phyloP scores from a whole-genome alignment of 2,113 vertebrate species.

The Chroicocephalus ridibundus region DNA sequence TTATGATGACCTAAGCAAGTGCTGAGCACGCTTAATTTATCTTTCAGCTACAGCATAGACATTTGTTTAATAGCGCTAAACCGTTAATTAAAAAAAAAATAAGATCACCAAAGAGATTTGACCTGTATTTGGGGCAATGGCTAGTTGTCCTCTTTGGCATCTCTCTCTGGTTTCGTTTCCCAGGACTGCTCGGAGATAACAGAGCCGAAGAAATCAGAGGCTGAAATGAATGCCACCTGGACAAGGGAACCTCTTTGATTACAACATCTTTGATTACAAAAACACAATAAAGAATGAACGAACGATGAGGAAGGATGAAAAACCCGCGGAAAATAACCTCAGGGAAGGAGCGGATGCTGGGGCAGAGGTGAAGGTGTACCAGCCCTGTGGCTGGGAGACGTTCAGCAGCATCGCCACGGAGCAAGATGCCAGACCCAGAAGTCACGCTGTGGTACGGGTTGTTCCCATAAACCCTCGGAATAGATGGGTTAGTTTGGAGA shows the following conservation, averaged over 20 bases:
- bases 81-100: background rate
- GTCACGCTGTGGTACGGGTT: background rate
- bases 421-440: background rate
- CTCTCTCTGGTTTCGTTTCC: background rate
- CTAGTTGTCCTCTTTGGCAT: background rate
- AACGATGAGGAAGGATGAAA: background rate
- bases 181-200: background rate
- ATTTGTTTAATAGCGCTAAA: background rate
- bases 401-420: background rate
- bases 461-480: background rate
- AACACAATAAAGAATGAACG: background rate
- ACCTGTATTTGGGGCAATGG: background rate
- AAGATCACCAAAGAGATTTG: background rate
- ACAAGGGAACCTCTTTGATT: background rate
- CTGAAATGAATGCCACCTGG: no score
- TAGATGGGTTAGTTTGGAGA: background rate
- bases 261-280: background rate
- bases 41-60: background rate
- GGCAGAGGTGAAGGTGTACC: background rate
- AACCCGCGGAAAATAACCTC: background rate
- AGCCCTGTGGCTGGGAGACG: background rate
- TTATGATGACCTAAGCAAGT: background rate
- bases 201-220: background rate
- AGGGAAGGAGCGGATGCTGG: background rate
- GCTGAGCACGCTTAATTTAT: background rate